These are phyloP conservation scores for Tupaia chinensis DNA, from an alignment of 2,113 vertebrate genomes.

Conservation along the genomic window DNA sequence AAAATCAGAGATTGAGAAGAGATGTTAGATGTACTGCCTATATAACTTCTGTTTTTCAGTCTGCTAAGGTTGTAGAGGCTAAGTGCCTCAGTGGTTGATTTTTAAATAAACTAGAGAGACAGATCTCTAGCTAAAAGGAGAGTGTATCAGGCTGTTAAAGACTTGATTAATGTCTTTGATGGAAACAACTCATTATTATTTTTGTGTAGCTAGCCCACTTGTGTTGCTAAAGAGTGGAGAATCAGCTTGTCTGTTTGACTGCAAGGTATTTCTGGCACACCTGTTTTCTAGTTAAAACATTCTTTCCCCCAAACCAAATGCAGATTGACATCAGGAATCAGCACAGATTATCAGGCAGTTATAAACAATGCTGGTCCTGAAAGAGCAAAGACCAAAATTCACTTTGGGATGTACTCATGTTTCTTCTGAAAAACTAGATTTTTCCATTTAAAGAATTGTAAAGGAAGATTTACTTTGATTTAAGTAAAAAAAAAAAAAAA, in stretches of 20 bases:
- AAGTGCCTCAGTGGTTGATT: background rate
- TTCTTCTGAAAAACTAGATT: background rate
- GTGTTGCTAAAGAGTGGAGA: background rate
- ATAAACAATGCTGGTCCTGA: background rate
- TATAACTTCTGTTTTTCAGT: background rate
- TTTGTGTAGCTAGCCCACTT: background rate
- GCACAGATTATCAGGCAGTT: background rate
- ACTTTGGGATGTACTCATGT: background rate
- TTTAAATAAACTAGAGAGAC: conserved; percentile 30
- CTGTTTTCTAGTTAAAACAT: background rate
- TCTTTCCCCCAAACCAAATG: background rate
- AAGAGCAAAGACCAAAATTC: background rate
- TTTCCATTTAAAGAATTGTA: background rate
- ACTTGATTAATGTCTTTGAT: background rate
- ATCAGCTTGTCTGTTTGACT: background rate
- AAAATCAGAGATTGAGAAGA: background rate
- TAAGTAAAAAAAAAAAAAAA: background rate
- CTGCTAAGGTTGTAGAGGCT: background rate
- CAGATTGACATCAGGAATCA: background rate
- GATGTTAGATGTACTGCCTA: background rate
- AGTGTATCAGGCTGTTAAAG: background rate
- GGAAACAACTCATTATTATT: background rate
- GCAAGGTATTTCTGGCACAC: background rate
- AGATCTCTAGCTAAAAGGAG: background rate
- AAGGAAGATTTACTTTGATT: background rate